Base-by-base conservation (phyloP, 2,113 vertebrate species). In the Actenoides hombroni region DNA sequence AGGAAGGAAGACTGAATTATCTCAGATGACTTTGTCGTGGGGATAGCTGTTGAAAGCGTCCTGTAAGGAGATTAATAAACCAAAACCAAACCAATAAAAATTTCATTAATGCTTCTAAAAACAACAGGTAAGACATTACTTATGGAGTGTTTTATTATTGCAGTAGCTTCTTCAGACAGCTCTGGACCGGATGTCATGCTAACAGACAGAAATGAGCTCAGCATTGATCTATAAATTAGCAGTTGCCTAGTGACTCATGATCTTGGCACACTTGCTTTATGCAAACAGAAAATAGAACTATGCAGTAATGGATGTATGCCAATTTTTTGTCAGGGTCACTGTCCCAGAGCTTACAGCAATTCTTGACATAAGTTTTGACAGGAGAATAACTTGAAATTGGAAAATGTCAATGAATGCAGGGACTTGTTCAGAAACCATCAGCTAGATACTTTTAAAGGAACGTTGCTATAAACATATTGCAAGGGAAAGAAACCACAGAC, bases 221-320 rank as follows among this genome's bases (percentile, higher is more conserved):
- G 86, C 86, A 92, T 33, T 91, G 89, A 94, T 96, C 91, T 91
- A 68, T 79, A 97, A 95, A 97, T 92, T 91, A 97, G 80, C 92
- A 90, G 95, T 96, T 94, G 88, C 94, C 60, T 91, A 64, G 91
- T 92, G 94, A 96, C 83, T 95, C 95, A 81, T 88, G 86, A 53
- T 77, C 76, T 67, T 92, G 91, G 96, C 95, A 84, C 17, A 39
- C 83, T 80, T 4, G 5, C 67, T 92, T 74, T 57, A 49, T 74
- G 83, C 83, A 88, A 93, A 95, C 64, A 83, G 37, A 96, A 97
- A 96, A 70, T 86, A 94, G 71, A 92, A 81, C 83, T 77, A 83
- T 94, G 88, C 91, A 94, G 92, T 75, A 84, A 59, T 94, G 81
- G 76, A 31, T 75, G 59, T 16, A 13, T 7, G 64, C 83, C 77